phyloP scores from a whole-genome alignment of 1,140 invertebrate genomes.

The Heterodera carotae region DNA sequence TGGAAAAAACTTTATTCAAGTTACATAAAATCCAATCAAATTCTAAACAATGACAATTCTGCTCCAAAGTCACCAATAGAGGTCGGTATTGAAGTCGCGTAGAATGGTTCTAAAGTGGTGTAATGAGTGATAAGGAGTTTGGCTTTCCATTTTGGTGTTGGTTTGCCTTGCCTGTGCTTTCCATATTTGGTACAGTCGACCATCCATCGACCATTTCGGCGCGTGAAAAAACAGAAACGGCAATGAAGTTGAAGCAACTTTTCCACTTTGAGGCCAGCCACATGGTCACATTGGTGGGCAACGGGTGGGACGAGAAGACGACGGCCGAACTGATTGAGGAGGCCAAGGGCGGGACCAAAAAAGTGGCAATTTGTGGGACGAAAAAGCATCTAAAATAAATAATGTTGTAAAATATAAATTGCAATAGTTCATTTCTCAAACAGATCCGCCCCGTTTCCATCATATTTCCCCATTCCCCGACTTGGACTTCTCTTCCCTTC shows the following conservation, averaged over 20 bases:
- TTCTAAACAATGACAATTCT: constrained; percentile 9
- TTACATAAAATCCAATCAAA: too few relatives aligned
- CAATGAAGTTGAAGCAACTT: constrained; percentile 21
- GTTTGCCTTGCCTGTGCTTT: constrained; percentile 3
- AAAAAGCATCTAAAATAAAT: constrained; percentile 29
- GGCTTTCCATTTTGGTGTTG: too few relatives aligned
- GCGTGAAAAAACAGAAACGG: constrained; percentile 27
- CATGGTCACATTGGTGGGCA: constrained; percentile 10
- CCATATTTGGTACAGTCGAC: constrained; percentile 18
- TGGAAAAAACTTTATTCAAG: too few relatives aligned
- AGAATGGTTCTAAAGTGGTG: background rate
- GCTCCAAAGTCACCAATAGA: constrained; percentile 24
- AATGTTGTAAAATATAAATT: constrained; percentile 15
- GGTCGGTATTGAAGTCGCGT: constrained; percentile 23
- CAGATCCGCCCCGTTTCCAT: constrained; percentile 7
- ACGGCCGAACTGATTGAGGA: constrained; percentile 10
- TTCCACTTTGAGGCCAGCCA: constrained; percentile 5
- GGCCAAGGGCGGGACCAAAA: background rate
- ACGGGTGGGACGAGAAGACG: constrained; percentile 9
- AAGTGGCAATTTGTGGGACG: background rate
- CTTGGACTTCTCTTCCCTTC: constrained; percentile 4
- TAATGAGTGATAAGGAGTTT: background rate
- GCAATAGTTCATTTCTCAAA: background rate
- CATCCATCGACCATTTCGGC: constrained; percentile 29
- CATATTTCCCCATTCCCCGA: constrained; percentile 34